Percentiles rank a stretch among this genome's conserved stretches.
Conservation (phyloP, 2,113 vertebrate genomes). For the Chiloscyllium plagiosum region DNA sequence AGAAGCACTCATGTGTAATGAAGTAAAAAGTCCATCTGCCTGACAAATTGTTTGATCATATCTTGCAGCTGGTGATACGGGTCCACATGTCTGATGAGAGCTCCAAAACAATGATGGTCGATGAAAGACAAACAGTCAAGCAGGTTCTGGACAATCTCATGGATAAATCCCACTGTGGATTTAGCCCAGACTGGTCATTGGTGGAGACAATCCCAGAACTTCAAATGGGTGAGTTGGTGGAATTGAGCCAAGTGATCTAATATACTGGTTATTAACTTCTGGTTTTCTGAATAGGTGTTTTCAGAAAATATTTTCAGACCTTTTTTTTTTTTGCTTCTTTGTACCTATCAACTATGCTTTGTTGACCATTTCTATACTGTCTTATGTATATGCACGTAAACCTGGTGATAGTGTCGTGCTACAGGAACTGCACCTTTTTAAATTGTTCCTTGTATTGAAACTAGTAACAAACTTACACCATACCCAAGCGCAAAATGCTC, state of each 20-base stretch:
- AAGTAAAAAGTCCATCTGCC: background rate
- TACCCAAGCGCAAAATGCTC: background rate
- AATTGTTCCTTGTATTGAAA: background rate
- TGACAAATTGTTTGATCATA: slow-evolving; percentile 1
- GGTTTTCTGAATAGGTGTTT: background rate
- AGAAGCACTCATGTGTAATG: background rate
- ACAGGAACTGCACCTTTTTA: background rate
- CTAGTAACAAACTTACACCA: background rate
- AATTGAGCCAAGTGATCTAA: background rate
- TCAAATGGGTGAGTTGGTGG: slow-evolving; percentile 79
- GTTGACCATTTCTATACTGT: background rate
- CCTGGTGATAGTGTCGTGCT: background rate
- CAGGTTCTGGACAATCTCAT: slow-evolving; percentile 93
- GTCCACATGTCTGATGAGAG: slow-evolving; percentile 98
- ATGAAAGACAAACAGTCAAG: slow-evolving; percentile 90
- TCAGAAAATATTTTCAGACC: background rate
- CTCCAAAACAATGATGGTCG: slow-evolving; percentile 99
- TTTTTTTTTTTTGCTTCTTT: background rate
- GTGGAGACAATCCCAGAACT: slow-evolving; percentile 91
- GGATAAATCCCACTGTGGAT: slow-evolving; percentile 95
- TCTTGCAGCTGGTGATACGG: slow-evolving; percentile 81
- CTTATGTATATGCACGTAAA: background rate
- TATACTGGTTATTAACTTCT: background rate
- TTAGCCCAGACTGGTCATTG: slow-evolving; percentile 91
- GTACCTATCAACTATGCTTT: background rate